Evolutionary conservation across 2,113 vertebrate species (phyloP), one percentile per base, ranked within the genome.

Genomic region (Crotalus helleri): DNA sequence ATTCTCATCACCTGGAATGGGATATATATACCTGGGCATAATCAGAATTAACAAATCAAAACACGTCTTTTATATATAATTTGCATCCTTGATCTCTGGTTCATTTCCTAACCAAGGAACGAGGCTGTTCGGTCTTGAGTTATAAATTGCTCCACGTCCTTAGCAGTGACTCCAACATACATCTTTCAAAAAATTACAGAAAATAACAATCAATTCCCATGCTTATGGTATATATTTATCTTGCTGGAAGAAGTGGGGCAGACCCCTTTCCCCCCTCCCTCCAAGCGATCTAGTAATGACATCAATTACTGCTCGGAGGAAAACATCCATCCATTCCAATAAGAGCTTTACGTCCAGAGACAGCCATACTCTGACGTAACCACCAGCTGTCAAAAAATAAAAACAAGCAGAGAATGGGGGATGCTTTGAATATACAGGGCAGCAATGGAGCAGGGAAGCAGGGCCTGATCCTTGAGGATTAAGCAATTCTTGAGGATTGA

Each of bases 151-250:
- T 54, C n/a, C 0, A 0, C 1, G n/a, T 11, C 46, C 29, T 69
- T n/a, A 13, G 57, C 21, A 15, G 44, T 23, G 57, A 92, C 39
- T 26, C 49, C 64, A 69, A 54, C 13, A 1, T 13, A 1, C 86
- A 39, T 74, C 49, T 69, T 92, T 51, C 29, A 6, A 92, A 49
- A 54, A 53, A 58, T 69, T 64, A 61, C 33, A n/a, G 86, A 88
- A 33, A 92, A 87, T 88, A 69, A n/a, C 91, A 15, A 33, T 21
- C 58, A 17, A 10, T 33, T 5, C 19, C 2, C 29, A 46, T 88
- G 46, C 51, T 93, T 85, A 85, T n/a, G 44, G 39, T 11, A 87
- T 91, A 23, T 94, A 85, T 89, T 88, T 91, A 69, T 64, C 93
- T 88, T 85, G 91, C 39, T 24, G 33, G 57, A 53, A 15, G n/a